phyloP scores from a whole-genome alignment of 2,797 vertebrate species.

The Capromys pilorides region DNA sequence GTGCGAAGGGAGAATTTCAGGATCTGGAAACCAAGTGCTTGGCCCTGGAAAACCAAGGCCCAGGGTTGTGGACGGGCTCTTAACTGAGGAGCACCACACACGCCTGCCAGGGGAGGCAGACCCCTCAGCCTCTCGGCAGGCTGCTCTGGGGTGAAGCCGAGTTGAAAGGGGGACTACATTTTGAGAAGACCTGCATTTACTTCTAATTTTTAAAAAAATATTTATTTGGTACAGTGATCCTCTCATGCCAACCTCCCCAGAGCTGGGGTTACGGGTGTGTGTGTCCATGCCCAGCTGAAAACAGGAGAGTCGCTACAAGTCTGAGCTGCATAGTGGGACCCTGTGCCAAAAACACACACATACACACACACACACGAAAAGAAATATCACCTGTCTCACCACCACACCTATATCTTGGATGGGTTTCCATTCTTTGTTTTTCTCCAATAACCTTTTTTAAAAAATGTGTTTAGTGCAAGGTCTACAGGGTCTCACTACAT shows the following conservation, averaged over 20 bases:
- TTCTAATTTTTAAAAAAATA: too few relatives aligned
- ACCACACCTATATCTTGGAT: background rate
- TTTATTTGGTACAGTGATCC: too few relatives aligned
- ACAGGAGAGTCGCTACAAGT: too few relatives aligned
- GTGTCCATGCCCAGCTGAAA: too few relatives aligned
- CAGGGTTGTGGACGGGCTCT: background rate
- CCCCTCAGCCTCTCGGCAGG: background rate
- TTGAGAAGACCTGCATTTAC: slow-evolving; percentile 4
- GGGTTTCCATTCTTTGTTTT: background rate
- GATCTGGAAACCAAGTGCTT: background rate
- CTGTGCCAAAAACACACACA: too few relatives aligned
- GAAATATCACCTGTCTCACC: background rate
- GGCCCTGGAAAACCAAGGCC: background rate
- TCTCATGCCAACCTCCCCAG: too few relatives aligned
- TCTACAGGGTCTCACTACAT: too few relatives aligned
- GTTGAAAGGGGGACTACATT: background rate
- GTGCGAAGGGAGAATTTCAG: background rate
- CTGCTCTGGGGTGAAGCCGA: background rate
- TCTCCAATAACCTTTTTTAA: background rate
- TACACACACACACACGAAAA: too few relatives aligned
- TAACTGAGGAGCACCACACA: background rate
- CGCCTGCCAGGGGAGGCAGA: background rate
- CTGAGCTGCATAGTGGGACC: too few relatives aligned
- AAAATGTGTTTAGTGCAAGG: too few relatives aligned
- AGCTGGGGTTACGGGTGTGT: too few relatives aligned